Base-by-base conservation (phyloP, 2,113 vertebrate genomes). In the Anseranas semipalmata region DNA sequence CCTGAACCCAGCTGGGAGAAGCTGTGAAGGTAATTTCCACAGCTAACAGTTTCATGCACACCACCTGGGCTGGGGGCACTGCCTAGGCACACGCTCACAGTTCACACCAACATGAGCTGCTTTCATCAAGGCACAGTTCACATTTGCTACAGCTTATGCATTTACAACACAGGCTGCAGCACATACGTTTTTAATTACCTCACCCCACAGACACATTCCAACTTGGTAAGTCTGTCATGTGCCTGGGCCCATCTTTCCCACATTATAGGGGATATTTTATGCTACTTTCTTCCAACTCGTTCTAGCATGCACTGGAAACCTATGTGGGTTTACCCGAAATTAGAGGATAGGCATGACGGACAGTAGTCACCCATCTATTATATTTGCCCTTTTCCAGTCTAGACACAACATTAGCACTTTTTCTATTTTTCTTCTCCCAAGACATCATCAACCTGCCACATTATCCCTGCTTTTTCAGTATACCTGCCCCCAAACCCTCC, bases 241-340 rank as follows among this genome's bases (percentile, higher is more conserved):
- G 33, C 7, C 24, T 19, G 21, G 68, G 39, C 3, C 32, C 8
- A 14, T 39, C 39, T 46, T 75, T 50, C 28, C 45, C 48, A 35
- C 32, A 27, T 2, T 6, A 28, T 0, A 48, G 15, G 7, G 10
- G 10, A 43, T 37, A 27, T 78, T 82, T 43, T 24, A 19, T 18
- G 7, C 21, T 50, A 33, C 53, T 46, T 17, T 25, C 50, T 72
- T 91, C 18, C 35, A 78, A 3, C 45, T 59, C 22, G 76, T 70
- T 11, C 45, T 1, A 68, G 35, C 9, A 10, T 0, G 0, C 43
- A 19, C 48, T 90, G 43, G 58, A 91, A 63, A 76, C 52, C 39
- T 12, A 13, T 2, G 5, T 5, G 8, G 2, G 15, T 10, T 56
- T 78, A 70, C 8, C 35, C 83, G 65, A 71, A 96, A 89, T 43